phyloP scores from a whole-genome alignment of 2,888 invertebrate species.

The Noctua pronuba region DNA sequence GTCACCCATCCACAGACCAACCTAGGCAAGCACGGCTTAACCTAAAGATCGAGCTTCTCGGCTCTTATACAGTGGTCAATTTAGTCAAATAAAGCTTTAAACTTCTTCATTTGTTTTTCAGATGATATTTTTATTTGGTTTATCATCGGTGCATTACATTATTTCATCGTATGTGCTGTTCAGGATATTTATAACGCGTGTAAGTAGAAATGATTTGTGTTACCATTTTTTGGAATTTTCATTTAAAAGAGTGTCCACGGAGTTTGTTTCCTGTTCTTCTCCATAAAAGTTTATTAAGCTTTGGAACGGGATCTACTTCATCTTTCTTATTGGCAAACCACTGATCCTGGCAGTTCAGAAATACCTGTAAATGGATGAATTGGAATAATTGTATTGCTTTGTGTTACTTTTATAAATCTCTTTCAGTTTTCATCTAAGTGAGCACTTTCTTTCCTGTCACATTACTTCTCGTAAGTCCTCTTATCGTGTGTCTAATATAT shows the following conservation, averaged over 20 bases:
- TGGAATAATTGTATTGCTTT: neutral
- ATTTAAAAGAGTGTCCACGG: neutral
- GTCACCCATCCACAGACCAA: too few relatives aligned
- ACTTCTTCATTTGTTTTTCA: slow-evolving; percentile 18
- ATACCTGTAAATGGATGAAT: neutral
- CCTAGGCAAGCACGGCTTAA: too few relatives aligned
- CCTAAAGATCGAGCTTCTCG: too few relatives aligned
- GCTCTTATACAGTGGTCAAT: neutral
- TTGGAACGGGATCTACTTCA: neutral
- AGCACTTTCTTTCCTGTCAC: neutral
- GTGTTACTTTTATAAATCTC: neutral
- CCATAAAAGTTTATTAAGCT: neutral
- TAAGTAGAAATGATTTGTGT: slow-evolving; percentile 17
- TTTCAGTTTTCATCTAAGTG: neutral
- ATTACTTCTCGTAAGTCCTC: too few relatives aligned
- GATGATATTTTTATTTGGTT: slow-evolving; percentile 16
- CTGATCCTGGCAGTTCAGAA: neutral
- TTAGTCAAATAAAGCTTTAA: neutral
- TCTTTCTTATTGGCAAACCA: neutral
- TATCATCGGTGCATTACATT: slow-evolving; percentile 17
- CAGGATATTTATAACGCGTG: slow-evolving; percentile 4
- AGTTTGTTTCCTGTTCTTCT: neutral
- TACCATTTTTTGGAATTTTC: neutral
- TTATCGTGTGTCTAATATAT: neutral
- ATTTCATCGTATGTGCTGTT: slow-evolving; percentile 17